Base-by-base conservation (phyloP, 2,888 invertebrate species). In the Dryobotodes eremita region DNA sequence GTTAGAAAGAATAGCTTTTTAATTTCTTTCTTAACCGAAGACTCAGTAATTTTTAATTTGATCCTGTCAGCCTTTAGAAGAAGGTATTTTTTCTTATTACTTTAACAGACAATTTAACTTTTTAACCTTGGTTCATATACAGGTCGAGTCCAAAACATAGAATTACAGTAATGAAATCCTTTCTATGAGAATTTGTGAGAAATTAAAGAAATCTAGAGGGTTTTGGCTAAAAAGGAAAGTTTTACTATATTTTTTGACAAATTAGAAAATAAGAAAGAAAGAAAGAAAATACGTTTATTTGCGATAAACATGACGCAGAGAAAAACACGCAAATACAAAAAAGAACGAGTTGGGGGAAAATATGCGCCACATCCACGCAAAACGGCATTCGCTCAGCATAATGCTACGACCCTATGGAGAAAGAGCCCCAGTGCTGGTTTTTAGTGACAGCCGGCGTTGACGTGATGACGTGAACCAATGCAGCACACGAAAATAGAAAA, bases 41-140 rank as follows among this genome's bases (percentile, higher is more conserved):
- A 61, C 69, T 75, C 62, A 36, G 68, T 75, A 46, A 59, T 79
- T 84, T 71, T 84, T 62, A 71, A 80, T 84, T 42, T 70, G 75
- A 65, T 71, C 72, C 48, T 57, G 50, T 42, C 57, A 70, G 73
- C 31, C 48, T 71, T 68, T 36, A 84, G 23, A 57, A 50, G 73
- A 50, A 57, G 20, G 26, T 23, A 50, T 59, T n/a, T 53, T 55
- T 53, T 73, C 20, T 73, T 80, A 65, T 69, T 66, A 50, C 23
- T 68, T 55, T 61, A 23, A 66, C 23, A 26, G 55, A 62, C 55
- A 50, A 64, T 69, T 74, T 50, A 31, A 50, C 66, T 68, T 70
- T 77, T n/a, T 48, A 65, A 59, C 31, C 71, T 50, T 65, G 20
- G 17, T 65, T 42, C 31, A 6, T 15, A 11, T 1, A 48, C 3